Evolutionary conservation across 2,113 vertebrate species (phyloP).

Genomic region (Tonatia bakeri): DNA sequence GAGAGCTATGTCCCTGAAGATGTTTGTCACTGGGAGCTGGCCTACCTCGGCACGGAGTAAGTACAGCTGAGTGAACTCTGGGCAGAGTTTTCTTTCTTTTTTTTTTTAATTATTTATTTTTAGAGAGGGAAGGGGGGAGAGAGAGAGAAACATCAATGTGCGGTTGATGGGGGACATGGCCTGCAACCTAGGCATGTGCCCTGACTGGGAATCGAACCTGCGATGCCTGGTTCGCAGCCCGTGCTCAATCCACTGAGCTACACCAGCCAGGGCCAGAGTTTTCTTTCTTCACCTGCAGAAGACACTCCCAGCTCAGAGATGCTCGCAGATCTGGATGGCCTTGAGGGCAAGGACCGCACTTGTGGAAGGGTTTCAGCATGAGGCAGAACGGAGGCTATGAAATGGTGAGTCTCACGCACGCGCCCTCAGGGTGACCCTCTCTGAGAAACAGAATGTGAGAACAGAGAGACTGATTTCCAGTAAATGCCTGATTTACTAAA

Average conservation of each 20-base stretch:
- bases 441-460: neutral
- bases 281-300: neutral
- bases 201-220: too few species aligned
- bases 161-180: too few species aligned
- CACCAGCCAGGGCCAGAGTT: too few species aligned
- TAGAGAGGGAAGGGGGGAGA: too few species aligned
- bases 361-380: neutral
- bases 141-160: too few species aligned
- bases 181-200: too few species aligned
- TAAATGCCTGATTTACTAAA: neutral
- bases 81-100: neutral
- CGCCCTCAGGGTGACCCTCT: neutral
- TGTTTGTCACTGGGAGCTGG: neutral
- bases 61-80: accelerated
- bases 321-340: neutral
- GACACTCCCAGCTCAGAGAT: neutral
- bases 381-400: accelerated
- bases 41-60: neutral
- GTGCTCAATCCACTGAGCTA: too few species aligned
- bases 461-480: neutral
- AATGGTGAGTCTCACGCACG: neutral
- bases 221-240: too few species aligned
- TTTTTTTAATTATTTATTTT: too few species aligned
- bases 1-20: neutral
- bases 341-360: too few species aligned